Base-by-base conservation (phyloP, 2,797 vertebrate species). In the Manis crassicaudata region DNA sequence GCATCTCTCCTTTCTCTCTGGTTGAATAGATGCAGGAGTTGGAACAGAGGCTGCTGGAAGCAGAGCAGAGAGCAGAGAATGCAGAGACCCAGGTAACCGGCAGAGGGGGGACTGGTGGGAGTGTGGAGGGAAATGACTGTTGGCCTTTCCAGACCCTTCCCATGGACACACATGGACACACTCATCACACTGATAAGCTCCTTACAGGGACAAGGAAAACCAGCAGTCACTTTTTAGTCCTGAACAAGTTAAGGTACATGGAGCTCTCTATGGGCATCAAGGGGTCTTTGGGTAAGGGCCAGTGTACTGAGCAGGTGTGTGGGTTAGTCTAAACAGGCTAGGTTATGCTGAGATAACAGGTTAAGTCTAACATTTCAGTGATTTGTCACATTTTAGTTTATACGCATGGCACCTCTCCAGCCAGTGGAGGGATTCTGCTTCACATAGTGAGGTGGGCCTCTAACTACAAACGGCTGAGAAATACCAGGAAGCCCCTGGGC, bases 81-180 rank as follows among this genome's bases (percentile, higher is more conserved):
- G 99, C 99, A 0, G 99, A 99, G 97, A 99, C 99, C 98, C 99
- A 99, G 99, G 99, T 99, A 98, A 98, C 70, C 32, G 0, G 43
- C 46, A 46, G 54, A 20, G 23, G 13, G 50, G 60, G 46, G 5
- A 1, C 7, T 20, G 43, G 75, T 0, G 3, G 27, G 52, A 76
- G 37, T 20, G 8, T n/a, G 58, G 50, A 6, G 7, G 43, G 43
- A 46, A 67, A 20, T 46, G 73, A 25, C 52, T 2, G 0, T 4
- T n/a, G 70, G 10, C 63, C 5, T 68, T 92, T 60, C 58, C 43
- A 29, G 52, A 52, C 25, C 35, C 70, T 80, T 72, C 60, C 52
- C n/a, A 3, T 5, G 6, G 67, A 18, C 18, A 67, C 63, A 10
- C 1, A 5, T 12, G 63, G 37, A 27, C 32, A 27, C 12, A 16